A percentile compares a stretch with the other conserved stretches of the same genome.
phyloP scores from a whole-genome alignment of 1,140 invertebrate genomes.

The Xylocopa sonorina region DNA sequence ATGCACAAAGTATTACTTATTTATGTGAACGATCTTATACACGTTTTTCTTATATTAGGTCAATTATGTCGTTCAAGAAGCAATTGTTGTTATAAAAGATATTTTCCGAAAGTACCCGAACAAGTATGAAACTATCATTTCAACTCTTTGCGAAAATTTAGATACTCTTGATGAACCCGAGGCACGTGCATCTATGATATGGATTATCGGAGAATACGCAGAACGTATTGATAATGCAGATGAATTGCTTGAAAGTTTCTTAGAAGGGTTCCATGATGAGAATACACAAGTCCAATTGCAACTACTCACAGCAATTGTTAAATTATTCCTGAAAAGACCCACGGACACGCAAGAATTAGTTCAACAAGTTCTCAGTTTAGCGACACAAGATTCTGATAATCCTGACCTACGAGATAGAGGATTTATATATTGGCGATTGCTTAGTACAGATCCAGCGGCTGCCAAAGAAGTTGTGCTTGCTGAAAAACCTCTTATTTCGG shows the following conservation, averaged over 20 bases:
- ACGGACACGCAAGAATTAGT: constrained; percentile 99
- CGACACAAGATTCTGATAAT: constrained; percentile 99
- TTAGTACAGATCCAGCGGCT: constrained; percentile 98
- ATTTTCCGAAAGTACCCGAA: constrained; percentile 99
- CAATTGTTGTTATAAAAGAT: constrained; percentile 99
- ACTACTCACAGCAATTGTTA: constrained; percentile 98
- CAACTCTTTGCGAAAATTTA: constrained; percentile 99
- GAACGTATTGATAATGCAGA: constrained; percentile 99
- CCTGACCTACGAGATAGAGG: constrained; percentile 99
- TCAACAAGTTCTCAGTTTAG: constrained; percentile 95
- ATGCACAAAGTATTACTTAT: background rate
- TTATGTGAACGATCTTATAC: background rate
- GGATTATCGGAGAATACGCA: constrained; percentile 99
- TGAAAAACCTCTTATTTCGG: constrained; percentile 99
- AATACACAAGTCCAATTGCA: constrained; percentile 99
- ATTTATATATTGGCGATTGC: constrained; percentile 99
- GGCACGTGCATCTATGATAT: constrained; percentile 99
- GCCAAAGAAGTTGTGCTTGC: constrained; percentile 99
- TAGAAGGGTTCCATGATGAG: constrained; percentile 99
- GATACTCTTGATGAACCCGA: constrained; percentile 99
- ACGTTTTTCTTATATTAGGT: constrained; percentile 80
- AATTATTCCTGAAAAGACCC: constrained; percentile 98
- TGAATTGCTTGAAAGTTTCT: constrained; percentile 98
- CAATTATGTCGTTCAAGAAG: constrained; percentile 99
- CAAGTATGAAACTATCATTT: constrained; percentile 99